Base-by-base conservation (phyloP, 2,113 vertebrate species). In the Tyrannus savana region DNA sequence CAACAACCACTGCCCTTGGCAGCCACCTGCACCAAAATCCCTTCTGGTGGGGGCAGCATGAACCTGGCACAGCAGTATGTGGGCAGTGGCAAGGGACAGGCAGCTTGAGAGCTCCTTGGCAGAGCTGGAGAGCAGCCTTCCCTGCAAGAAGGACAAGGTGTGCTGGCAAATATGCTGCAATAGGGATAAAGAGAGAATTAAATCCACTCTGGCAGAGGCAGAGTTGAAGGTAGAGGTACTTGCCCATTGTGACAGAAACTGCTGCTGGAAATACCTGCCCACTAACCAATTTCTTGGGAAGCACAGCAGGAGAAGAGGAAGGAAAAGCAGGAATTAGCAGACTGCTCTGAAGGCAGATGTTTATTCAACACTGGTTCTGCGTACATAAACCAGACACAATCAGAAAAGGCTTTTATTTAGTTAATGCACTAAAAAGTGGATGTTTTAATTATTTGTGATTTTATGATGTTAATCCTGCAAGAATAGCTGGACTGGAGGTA, bases 401-500 rank as follows among this genome's bases (percentile, higher is more conserved):
- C 1, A 89, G 60, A 60, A 84, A 76, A 63, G 23, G 66, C 8
- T 87, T 73, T 87, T 76, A 69, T 73, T 92, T 77, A 31, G 64
- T 91, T 89, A 96, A 92, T 0, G 0, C 50, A 14, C 56, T 84
- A 67, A 82, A 39, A 73, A 88, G 83, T 18, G 4, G 72, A 85
- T 62, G 71, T 33, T 84, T 96, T 84, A 64, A 33, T 86, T 95
- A 69, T 95, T 92, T 30, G 33, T 23, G 56, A 66, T 87, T 94
- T 84, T 69, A 87, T 14, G 16, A 67, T 23, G 84, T 69, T 90
- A 95, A 94, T 90, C 83, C 94, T 85, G 50, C 31, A 90, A 88
- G 76, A 87, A 71, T 44, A 37, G 63, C 77, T 91, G 85, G 50
- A 88, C 74, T 83, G 56, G 55, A 93, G 72, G 93, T 89, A 74